These are phyloP conservation scores for Tricholauxania praeusta DNA, from an alignment of 2,888 invertebrate species.

Conservation along the genomic window DNA sequence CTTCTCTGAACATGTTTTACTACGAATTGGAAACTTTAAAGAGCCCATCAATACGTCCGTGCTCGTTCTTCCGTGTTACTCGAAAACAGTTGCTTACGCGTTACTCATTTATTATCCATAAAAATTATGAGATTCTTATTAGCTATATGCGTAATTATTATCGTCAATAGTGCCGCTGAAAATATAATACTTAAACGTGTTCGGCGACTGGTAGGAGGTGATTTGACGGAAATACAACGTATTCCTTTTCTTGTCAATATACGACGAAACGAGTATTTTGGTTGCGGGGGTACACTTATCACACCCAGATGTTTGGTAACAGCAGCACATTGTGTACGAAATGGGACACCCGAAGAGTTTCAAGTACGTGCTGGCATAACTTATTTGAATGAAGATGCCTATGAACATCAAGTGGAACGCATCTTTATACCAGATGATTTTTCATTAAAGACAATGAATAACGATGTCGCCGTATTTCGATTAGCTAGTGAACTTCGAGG, in stretches of 20 bases:
- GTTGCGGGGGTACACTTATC: slow-evolving; percentile 62
- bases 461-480: slow-evolving; percentile 58
- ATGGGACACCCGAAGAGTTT: slow-evolving; percentile 47
- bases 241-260: slow-evolving; percentile 60
- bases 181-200: slow-evolving; percentile 31
- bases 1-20: too few species aligned
- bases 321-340: slow-evolving; percentile 59
- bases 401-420: slow-evolving; percentile 48
- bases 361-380: slow-evolving; percentile 55
- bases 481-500: slow-evolving; percentile 50
- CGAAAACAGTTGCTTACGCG: too few species aligned
- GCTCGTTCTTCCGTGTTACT: too few species aligned
- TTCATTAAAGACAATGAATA: slow-evolving; percentile 50
- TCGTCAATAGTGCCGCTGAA: neutral
- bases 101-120: too few species aligned
- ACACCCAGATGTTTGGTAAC: slow-evolving; percentile 58
- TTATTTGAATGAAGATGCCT: slow-evolving; percentile 50
- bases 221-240: slow-evolving; percentile 45
- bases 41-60: too few species aligned
- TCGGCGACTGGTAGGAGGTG: slow-evolving; percentile 61
- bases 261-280: slow-evolving; percentile 51
- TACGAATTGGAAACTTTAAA: too few species aligned
- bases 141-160: too few species aligned
- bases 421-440: slow-evolving; percentile 51
- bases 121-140: too few species aligned